phyloP scores from a whole-genome alignment of 2,888 invertebrate genomes.

The Nesidiocoris tenuis region DNA sequence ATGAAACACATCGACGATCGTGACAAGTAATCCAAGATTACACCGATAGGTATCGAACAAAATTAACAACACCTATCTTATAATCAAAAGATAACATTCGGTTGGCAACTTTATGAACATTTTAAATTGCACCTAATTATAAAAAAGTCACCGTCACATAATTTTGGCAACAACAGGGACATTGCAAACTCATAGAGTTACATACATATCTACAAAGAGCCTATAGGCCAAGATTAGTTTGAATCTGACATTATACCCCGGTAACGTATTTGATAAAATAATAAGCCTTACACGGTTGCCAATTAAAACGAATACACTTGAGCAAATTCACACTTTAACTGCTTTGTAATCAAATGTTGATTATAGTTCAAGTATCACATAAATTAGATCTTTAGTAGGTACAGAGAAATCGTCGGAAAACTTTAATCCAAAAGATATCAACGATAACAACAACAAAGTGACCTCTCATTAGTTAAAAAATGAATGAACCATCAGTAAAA shows the following conservation, averaged over 20 bases:
- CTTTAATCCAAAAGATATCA: background rate
- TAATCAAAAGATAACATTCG: background rate
- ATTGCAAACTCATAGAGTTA: background rate
- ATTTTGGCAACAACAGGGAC: slow-evolving; percentile 13
- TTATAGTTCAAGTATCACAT: slow-evolving; percentile 22
- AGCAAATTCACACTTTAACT: slow-evolving; percentile 47
- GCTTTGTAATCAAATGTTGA: slow-evolving; percentile 42
- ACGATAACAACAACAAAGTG: background rate
- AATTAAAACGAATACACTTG: slow-evolving; percentile 44
- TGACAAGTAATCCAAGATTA: background rate
- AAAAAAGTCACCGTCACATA: background rate
- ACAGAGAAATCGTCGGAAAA: background rate
- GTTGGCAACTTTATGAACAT: slow-evolving; percentile 11
- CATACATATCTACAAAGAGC: slow-evolving; percentile 6
- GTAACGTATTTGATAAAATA: slow-evolving; percentile 18
- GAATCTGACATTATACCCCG: slow-evolving; percentile 7
- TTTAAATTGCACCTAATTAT: slow-evolving; percentile 1
- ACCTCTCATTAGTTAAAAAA: too few species aligned
- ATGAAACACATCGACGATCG: slow-evolving; percentile 1
- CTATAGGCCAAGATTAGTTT: slow-evolving; percentile 23
- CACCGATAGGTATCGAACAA: background rate
- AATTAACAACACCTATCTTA: slow-evolving; percentile 30
- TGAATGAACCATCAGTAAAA: too few species aligned
- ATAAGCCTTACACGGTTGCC: slow-evolving; percentile 44
- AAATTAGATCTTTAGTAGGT: background rate